Base-by-base conservation (phyloP, 1,140 invertebrate genomes). In the Tetragonula clypearis region DNA sequence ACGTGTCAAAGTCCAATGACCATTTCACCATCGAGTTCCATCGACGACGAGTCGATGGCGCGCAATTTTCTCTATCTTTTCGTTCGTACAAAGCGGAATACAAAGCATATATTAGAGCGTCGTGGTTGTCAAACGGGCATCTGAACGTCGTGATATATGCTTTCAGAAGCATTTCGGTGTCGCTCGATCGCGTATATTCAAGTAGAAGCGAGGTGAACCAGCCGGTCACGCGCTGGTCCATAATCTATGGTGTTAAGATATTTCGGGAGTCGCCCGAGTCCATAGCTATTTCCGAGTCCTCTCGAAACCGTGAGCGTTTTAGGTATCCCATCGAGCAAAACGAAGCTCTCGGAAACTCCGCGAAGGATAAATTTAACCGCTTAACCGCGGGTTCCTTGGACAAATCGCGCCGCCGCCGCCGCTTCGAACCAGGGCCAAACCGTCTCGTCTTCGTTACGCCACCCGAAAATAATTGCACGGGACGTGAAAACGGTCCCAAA, bases 281-380 rank as follows among this genome's bases (percentile, higher is more conserved):
- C 79, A 91, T 89, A 91, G 90, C 88, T 91, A 91, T 91, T 91
- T 91, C 90, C 86, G 90, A 91, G 90, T 89, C 90, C 86, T 90
- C 88, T 90, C 88, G 86, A 90, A 90, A 90, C 84, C 71, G 89
- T 90, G 79, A 90, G 81, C 88, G 82, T 86, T 90, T 90, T 90
- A 88, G 89, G 84, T 85, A 90, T 88, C 87, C 11, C 84, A 77
- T 74, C 80, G 86, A 88, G 87, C 87, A 88, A 90, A 90, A 90
- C 88, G 82, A 91, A 30, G 58, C 69, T 79, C 87, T 62, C 80
- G 79, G 87, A 89, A 90, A 88, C 90, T 89, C 78, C 84, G 79
- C 90, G 90, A 89, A 87, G 86, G 90, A 91, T 91, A 91, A 89
- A 91, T 91, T 91, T 91, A 91, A 91, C 90, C 86, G 85, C 86